Evolutionary conservation across 2,888 invertebrate species (phyloP), one percentile per base, ranked within the genome.

Genomic region (Bellardia bayeri): DNA sequence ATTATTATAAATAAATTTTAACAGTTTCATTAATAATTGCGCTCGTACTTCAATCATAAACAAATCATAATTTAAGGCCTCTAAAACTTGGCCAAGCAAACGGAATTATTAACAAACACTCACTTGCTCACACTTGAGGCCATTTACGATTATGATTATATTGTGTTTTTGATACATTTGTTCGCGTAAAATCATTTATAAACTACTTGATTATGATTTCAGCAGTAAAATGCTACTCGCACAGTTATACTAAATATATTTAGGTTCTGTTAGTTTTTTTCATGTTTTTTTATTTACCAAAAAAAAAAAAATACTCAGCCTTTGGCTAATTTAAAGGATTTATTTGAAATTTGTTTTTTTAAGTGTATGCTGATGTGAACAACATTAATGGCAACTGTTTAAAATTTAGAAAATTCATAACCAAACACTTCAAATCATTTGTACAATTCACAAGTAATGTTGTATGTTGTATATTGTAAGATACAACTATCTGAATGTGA

Each of bases 11-110:
- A 64, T 72, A 63, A 42, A 66, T 74, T 66, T 66, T 45, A 82
- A 82, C 81, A 82, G 66, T 74, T 82, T 64, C 81, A 42, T 16
- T 58, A 56, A 74, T 82, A 56, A 82, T 82, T 82, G 42, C 66
- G 23, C 23, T 66, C 42, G 63, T 74, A 82, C 81, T 82, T 74
- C 2, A 66, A 42, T 42, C 66, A 16, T 64, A 74, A 74, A 82
- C 66, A 74, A 82, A 74, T 66, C 66, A 82, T 74, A 58, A 82
- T 74, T 72, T 54, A 81, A 81, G 42, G 72, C 64, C 72, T 54
- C 16, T 76, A 16, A 23, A 71, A 72, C 72, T 58, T 58, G 14
- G 14, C 9, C 23, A 64, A 79, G 45, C 42, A 30, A 30, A 63
- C 5, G 61, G 42, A 49, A 51, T 61, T 64, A 30, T 61, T 66